A percentile compares a stretch with the other conserved stretches of the same genome.
Evolutionary conservation across 2,113 vertebrate species (phyloP).

Genomic region (Oceanites oceanicus): DNA sequence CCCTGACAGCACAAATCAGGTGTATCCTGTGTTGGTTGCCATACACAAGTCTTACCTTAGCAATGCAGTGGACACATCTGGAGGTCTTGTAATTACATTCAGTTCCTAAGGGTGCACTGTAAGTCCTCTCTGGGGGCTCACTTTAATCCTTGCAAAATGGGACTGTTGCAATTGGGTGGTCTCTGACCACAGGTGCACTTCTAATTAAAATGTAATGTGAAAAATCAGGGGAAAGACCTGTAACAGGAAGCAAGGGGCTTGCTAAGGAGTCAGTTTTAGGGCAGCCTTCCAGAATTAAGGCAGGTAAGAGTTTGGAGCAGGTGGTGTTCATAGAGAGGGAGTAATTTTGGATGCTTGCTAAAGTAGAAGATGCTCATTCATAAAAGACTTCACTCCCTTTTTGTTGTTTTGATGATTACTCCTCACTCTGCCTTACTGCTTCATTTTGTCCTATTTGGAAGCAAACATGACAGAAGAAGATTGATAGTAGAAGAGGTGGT

Average conservation of each 20-base stretch:
- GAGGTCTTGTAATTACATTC: neutral
- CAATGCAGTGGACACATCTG: neutral
- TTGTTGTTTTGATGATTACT: neutral
- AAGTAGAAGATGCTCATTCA: neutral
- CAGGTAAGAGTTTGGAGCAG: neutral
- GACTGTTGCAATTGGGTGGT: neutral
- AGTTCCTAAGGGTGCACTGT: neutral
- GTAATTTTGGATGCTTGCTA: neutral
- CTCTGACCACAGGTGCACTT: neutral
- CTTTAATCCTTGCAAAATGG: neutral
- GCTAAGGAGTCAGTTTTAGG: neutral
- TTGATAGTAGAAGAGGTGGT: neutral
- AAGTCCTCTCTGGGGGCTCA: neutral
- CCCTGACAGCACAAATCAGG: neutral
- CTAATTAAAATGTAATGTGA: neutral
- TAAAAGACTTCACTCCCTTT: neutral
- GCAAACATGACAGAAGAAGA: neutral
- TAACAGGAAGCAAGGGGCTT: neutral
- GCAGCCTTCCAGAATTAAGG: neutral
- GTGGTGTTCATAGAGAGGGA: neutral
- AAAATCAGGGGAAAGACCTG: neutral
- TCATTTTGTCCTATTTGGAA: neutral
- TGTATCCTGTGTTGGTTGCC: neutral
- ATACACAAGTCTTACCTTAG: neutral
- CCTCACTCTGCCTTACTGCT: neutral